Evolutionary conservation across 2,113 vertebrate genomes (phyloP), one percentile per base, ranked within the genome.

Genomic region (Engystomops pustulosus): DNA sequence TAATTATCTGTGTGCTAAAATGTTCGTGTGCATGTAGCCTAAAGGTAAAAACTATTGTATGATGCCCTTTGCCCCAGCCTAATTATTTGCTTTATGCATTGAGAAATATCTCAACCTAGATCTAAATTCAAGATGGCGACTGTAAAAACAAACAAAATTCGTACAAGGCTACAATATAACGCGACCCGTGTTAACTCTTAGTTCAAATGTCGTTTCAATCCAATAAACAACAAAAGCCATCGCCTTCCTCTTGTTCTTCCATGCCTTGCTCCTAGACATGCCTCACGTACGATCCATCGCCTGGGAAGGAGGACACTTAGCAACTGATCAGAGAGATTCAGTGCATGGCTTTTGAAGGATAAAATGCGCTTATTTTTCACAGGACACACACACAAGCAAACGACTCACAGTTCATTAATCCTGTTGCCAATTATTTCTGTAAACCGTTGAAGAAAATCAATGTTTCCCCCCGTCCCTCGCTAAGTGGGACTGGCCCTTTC

Each of bases 401-500:
- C 71, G 20, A 30, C 81, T 67, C 81, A 68, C 81, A 83, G 55
- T 83, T 83, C 81, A 83, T 83, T 83, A 83, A 83, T 83, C 81
- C 55, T 45, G 71, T 75, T 76, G 81, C 81, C 81, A 83, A 83
- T 83, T 83, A 83, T 83, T 71, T 76, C 81, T 38, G 71, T 83
- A 83, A 83, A 83, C 71, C 58, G 41, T 51, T 62, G 71, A 83
- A 83, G 30, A 75, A 83, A 83, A 83, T 76, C 58, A 51, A 67
- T 83, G 76, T 62, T 76, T 71, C 45, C 34, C 23, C 65, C 45
- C 79, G 38, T 53, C 32, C 44, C 15, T 76, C 55, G 27, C 55
- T 83, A 83, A 83, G 81, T 83, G 81, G 81, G 81, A 83, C 58
- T 75, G 81, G 71, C 81, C 70, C 81, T 83, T 83, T 83, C 81